These are phyloP conservation scores for Diphyllodes magnificus DNA, from an alignment of 2,113 vertebrate genomes.

Conservation along the genomic window DNA sequence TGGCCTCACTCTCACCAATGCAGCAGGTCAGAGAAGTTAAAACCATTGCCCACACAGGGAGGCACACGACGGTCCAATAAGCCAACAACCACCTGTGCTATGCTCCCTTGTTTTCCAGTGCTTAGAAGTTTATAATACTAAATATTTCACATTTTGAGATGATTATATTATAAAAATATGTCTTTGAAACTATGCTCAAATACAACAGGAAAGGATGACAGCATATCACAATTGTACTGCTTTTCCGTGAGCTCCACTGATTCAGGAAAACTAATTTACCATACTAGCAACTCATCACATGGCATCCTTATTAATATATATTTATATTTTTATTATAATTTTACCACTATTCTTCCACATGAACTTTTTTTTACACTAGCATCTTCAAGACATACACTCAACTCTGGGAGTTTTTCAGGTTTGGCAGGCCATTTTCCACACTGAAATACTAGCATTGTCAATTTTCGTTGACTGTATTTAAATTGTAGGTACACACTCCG, in stretches of 20 bases:
- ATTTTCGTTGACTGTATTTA: not conserved
- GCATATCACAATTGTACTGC: not conserved
- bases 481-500: not conserved
- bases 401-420: not conserved
- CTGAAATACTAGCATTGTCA: not conserved
- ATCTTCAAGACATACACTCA: not conserved
- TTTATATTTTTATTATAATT: not conserved
- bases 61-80: not conserved
- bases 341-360: not conserved
- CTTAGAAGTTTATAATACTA: not conserved
- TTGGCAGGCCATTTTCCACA: not conserved
- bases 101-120: not conserved
- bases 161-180: not conserved
- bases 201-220: not conserved
- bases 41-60: not conserved
- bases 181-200: not conserved
- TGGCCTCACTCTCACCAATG: not conserved
- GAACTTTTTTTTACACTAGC: not conserved
- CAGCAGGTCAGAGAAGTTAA: not conserved
- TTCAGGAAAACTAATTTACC: not conserved
- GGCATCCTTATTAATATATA: not conserved
- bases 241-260: not conserved
- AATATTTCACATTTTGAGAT: not conserved
- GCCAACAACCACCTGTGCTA: not conserved
- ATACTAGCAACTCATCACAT: not conserved